Conservation (phyloP, 2,888 invertebrate species). For the Macaria notata region DNA sequence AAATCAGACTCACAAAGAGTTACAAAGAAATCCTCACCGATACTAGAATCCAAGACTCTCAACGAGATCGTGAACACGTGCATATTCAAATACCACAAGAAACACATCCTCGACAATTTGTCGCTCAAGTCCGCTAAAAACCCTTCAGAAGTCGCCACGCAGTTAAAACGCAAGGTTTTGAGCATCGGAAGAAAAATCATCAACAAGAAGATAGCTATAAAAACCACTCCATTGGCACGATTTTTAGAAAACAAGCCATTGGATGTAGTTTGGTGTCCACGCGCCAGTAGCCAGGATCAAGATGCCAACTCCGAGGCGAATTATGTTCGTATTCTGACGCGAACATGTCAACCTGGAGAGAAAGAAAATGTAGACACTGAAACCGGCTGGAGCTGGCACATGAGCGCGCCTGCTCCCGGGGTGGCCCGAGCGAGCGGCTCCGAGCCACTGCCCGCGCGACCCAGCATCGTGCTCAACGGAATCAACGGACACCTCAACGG, state of each 20-base stretch:
- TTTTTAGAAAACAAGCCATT: slow-evolving; percentile 65
- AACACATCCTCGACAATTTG: slow-evolving; percentile 25
- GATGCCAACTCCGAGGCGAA: slow-evolving; percentile 30
- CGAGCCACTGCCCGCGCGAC: too few species aligned
- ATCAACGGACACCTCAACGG: too few species aligned
- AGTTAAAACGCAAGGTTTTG: slow-evolving; percentile 63
- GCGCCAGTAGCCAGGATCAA: too few species aligned
- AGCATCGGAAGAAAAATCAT: slow-evolving; percentile 69
- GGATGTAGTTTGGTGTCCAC: slow-evolving; percentile 53
- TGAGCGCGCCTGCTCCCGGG: too few species aligned
- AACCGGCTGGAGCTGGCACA: too few species aligned
- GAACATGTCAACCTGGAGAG: slow-evolving; percentile 23
- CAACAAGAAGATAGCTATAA: slow-evolving; percentile 51
- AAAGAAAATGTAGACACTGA: too few species aligned
- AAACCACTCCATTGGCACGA: slow-evolving; percentile 59
- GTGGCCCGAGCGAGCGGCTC: too few species aligned
- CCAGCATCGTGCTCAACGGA: too few species aligned
- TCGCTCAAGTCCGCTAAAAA: slow-evolving; percentile 11
- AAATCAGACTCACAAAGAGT: not conserved
- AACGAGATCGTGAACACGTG: slow-evolving; percentile 55
- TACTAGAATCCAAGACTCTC: slow-evolving; percentile 39
- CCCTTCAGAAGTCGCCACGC: slow-evolving; percentile 38
- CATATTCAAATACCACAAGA: slow-evolving; percentile 48
- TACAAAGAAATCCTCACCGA: too few species aligned
- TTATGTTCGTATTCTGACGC: slow-evolving; percentile 56